Evolutionary conservation across 1,140 invertebrate genomes (phyloP), one percentile per base, ranked within the genome.

Genomic region (Drosophila tropicalis): DNA sequence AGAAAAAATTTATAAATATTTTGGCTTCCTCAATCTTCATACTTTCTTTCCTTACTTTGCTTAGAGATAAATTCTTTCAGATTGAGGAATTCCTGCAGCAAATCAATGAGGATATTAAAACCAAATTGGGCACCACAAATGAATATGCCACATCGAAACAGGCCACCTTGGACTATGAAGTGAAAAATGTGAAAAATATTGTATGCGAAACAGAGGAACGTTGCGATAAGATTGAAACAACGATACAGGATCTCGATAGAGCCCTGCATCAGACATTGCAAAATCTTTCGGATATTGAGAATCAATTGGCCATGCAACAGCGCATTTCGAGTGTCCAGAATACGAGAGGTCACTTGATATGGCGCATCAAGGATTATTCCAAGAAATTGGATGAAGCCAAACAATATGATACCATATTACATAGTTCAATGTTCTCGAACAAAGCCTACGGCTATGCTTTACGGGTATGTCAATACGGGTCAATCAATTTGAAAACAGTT

Each of bases 371-470:
- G 71, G 93, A 94, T 58, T 95, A 95, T 72, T 90, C 93, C 1
- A 92, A 94, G 12, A 94, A 95, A 74, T 93, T 96, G 92, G 94
- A 94, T 32, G 94, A 94, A 17, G 94, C 95, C 0, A 95, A 94
- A 69, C 94, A 95, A 32, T 94, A 93, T n/a, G 93, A 95, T 56
- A 92, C 92, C 0, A 93, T 94, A 0, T 72, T 96, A 1, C 93
- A 93, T 44, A 95, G 95, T 85, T 94, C 95, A 2, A 91, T 94
- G 60, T 96, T 96, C 84, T 94, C 94, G 10, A 94, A 94, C 15
- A 94, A 93, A 77, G 94, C 94, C 70, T 96, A 94, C 75, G 95
- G 95, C n/a, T 96, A 96, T 86, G 94, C 94, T 2, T 73, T 96
- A 12, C 93, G 95, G 90, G 95, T n/a, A n/a, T n/a, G n/a, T n/a